Evolutionary conservation across 2,113 vertebrate genomes (phyloP).

Genomic region (Cryptotis parvus): DNA sequence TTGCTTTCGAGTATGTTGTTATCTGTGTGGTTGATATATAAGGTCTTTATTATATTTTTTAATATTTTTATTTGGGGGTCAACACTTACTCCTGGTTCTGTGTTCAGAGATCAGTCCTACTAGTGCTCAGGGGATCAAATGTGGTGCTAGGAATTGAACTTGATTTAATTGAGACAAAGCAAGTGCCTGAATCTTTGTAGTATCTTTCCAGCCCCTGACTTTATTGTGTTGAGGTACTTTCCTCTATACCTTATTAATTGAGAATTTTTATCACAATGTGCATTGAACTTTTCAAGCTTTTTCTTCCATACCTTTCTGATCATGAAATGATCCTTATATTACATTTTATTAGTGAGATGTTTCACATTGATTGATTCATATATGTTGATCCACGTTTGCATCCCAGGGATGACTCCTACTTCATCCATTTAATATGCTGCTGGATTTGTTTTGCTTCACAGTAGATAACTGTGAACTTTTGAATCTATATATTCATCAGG

Average conservation of each 20-base stretch:
- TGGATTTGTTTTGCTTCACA: neutral
- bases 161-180: no score
- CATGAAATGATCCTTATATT: neutral
- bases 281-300: neutral
- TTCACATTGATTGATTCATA: neutral
- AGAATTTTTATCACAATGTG: neutral
- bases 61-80: no score
- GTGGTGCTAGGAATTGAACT: no score
- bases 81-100: no score
- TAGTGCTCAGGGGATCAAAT: no score
- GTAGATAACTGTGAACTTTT: neutral
- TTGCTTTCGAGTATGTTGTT: neutral
- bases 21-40: neutral
- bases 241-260: neutral
- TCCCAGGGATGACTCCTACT: neutral
- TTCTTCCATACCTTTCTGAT: neutral
- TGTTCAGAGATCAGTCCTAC: no score
- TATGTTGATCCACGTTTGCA: neutral
- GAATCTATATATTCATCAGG: neutral
- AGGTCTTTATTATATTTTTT: neutral
- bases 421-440: neutral
- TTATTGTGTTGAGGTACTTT: neutral
- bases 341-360: neutral
- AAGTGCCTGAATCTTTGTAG: no score
- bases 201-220: neutral